These are phyloP conservation scores for Vidua macroura DNA, from an alignment of 2,113 vertebrate genomes.

Conservation along the genomic window DNA sequence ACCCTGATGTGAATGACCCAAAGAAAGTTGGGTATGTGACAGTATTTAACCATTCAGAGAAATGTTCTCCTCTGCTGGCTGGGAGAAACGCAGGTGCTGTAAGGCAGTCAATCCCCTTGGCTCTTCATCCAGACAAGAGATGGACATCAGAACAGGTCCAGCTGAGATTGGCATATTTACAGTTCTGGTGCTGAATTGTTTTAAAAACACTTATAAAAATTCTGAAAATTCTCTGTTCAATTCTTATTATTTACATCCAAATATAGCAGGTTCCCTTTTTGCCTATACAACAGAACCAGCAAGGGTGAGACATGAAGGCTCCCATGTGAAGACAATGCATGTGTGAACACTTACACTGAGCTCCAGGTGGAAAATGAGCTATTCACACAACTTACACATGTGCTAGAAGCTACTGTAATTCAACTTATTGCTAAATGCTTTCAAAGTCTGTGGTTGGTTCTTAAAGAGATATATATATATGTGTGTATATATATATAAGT, in stretches of 20 bases:
- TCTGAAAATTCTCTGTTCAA: constrained; percentile 28
- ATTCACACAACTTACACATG: constrained; percentile 32
- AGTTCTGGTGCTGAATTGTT: constrained; percentile 5
- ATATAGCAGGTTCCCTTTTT: background rate
- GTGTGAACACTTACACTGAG: background rate
- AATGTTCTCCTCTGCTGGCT: background rate
- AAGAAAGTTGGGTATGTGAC: constrained; percentile 37
- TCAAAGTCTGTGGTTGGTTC: constrained; percentile 43
- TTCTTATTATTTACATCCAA: constrained; percentile 49
- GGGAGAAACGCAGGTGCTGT: background rate
- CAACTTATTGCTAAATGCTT: constrained; percentile 72
- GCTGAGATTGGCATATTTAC: constrained; percentile 4
- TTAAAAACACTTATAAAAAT: constrained; percentile 59
- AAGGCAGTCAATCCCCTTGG: constrained; percentile 17
- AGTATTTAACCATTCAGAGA: constrained; percentile 36
- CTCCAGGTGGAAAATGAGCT: constrained; percentile 42
- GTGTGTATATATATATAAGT: background rate
- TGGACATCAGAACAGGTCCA: background rate
- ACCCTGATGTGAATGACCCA: constrained; percentile 58
- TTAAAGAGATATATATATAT: background rate
- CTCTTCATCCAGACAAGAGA: background rate
- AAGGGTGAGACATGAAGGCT: background rate
- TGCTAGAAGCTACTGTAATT: constrained; percentile 64
- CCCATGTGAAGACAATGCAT: background rate
- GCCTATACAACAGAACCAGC: background rate